phyloP scores from a whole-genome alignment of 1,140 invertebrate genomes.

The Cataglyphis hispanica region DNA sequence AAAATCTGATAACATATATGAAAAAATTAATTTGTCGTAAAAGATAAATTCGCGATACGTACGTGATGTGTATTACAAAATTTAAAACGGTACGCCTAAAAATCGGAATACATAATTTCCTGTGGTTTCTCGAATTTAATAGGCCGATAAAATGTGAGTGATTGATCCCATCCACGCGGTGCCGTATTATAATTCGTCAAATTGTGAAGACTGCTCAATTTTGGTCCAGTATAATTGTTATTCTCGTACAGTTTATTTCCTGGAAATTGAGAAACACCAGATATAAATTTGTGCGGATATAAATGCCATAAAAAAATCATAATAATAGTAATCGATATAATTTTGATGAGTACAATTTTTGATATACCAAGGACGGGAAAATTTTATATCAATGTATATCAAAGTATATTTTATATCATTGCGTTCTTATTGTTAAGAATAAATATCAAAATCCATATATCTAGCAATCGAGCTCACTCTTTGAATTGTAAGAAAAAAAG shows the following conservation, averaged over 20 bases:
- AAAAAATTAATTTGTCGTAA: conserved; percentile 1
- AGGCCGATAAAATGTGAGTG: conserved; percentile 89
- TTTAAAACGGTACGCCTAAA: conserved; percentile 81
- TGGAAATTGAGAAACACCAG: conserved; percentile 61
- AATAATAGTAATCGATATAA: conserved; percentile 9
- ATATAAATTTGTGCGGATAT: neutral
- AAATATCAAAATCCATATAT: neutral
- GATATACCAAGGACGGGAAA: neutral
- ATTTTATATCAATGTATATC: too few relatives aligned
- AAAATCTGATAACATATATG: neutral
- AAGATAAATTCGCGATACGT: conserved; percentile 1
- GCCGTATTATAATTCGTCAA: conserved; percentile 92
- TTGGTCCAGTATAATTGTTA: conserved; percentile 82
- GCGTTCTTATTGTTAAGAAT: neutral
- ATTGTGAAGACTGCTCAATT: conserved; percentile 83
- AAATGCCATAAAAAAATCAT: neutral
- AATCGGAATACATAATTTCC: conserved; percentile 89
- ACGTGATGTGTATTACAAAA: neutral
- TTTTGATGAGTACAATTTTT: neutral
- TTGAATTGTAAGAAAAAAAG: neutral
- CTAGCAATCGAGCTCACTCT: neutral
- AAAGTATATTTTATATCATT: neutral
- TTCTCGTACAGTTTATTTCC: conserved; percentile 77
- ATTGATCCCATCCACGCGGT: conserved; percentile 92
- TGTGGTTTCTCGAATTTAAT: conserved; percentile 88